phyloP scores from a whole-genome alignment of 2,113 vertebrate species.

The Prietella phreatophila region DNA sequence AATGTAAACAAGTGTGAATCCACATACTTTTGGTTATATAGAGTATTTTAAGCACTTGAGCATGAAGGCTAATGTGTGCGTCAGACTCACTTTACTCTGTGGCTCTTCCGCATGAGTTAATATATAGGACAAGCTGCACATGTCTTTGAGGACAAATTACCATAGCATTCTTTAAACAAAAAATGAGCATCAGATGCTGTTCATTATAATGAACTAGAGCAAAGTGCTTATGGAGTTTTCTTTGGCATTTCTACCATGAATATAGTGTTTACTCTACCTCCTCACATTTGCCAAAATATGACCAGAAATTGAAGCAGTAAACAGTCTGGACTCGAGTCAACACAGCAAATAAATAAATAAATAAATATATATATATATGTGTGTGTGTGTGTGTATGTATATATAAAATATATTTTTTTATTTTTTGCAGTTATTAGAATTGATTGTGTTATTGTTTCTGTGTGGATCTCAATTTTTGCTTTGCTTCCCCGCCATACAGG shows the following conservation, averaged over 20 bases:
- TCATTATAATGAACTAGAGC: background rate
- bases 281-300: background rate
- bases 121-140: slow-evolving; percentile 45
- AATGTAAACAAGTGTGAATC: background rate
- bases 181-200: slow-evolving; percentile 14
- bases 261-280: background rate
- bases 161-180: slow-evolving; percentile 15
- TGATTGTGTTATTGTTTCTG: background rate
- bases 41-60: background rate
- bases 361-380: no score
- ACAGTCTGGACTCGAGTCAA: background rate
- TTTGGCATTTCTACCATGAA: background rate
- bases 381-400: no score
- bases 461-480: background rate
- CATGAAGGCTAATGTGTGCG: background rate
- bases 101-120: slow-evolving; percentile 46
- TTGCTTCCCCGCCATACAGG: slow-evolving; percentile 66
- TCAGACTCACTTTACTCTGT: background rate
- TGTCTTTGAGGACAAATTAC: slow-evolving; percentile 37
- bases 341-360: no score
- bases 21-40: background rate
- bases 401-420: no score
- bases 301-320: background rate
- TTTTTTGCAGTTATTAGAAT: background rate
- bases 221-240: background rate